Base-by-base conservation (phyloP, 2,113 vertebrate genomes). In the Noctilio leporinus region DNA sequence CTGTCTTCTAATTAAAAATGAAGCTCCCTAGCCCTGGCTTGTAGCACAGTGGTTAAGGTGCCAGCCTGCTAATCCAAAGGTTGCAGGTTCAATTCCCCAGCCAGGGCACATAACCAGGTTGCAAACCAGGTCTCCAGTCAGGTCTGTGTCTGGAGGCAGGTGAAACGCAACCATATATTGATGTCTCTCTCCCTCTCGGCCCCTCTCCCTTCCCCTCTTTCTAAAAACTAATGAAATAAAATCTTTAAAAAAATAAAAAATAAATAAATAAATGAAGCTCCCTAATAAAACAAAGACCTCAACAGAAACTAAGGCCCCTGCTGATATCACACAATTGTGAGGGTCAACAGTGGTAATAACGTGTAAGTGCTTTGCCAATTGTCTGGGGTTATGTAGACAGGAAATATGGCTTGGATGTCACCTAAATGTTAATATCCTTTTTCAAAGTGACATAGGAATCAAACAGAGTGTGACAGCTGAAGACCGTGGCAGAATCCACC, bases 401-500 rank as follows among this genome's bases (percentile, higher is more conserved):
- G 57, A 96, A 85, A 77, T 77, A 26, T 38, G 59, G 15, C n/a
- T 77, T 45, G 55, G 69, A 78, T 76, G 45, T 90, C 70, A 30
- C 15, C 69, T 85, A 51, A 94, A 70, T 51, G 45, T 70, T 93
- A 87, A 76, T 87, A 87, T 93, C 64, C 64, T 89, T 76, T 93
- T 73, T 55, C 47, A 85, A 59, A 90, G 47, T n/a, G 59, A 76
- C 57, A 43, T 2, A 2, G 94, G 65, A 94, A 93, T 51, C 35
- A 43, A 91, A 64, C 14, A 78, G 65, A 88, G 45, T n/a, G 26
- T 45, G 70, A 75, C 51, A 47, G 51, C 45, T 64, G 55, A 91
- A 38, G 76, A 67, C 51, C 1, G 11, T 1, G 15, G 30, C 80
- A 80, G 45, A 92, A 84, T 40, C 59, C 7, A 35, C 70, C 81